Percentiles rank a stretch among this genome's conserved stretches.
phyloP scores from a whole-genome alignment of 2,797 vertebrate genomes.

The Aldrovandia affinis region DNA sequence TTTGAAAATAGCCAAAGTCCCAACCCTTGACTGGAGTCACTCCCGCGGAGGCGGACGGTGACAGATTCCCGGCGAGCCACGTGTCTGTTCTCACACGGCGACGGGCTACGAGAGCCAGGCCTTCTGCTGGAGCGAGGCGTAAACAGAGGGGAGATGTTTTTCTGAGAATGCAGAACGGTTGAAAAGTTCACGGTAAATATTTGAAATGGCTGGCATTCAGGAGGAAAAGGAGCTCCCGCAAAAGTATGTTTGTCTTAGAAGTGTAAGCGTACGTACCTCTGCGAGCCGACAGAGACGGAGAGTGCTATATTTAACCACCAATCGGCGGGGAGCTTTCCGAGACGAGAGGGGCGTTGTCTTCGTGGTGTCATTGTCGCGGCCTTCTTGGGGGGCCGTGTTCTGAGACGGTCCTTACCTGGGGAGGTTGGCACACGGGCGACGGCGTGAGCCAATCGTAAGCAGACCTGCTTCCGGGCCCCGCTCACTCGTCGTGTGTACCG shows the following conservation, averaged over 20 bases:
- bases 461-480: too few species aligned
- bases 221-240: too few species aligned
- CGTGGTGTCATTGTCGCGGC: too few species aligned
- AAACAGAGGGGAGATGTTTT: conserved; percentile 27
- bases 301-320: conserved; percentile 17
- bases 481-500: too few species aligned
- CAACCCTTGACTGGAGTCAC: neutral
- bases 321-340: conserved; percentile 13
- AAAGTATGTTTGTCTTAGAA: conserved; percentile 29
- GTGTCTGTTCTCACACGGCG: neutral
- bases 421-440: too few species aligned
- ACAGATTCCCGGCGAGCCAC: neutral
- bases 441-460: too few species aligned
- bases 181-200: conserved; percentile 34
- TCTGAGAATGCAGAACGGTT: conserved; percentile 26
- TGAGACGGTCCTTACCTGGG: too few species aligned
- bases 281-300: conserved; percentile 2
- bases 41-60: too few species aligned
- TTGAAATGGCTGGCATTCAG: conserved; percentile 39
- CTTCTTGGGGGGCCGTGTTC: too few species aligned
- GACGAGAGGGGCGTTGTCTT: neutral
- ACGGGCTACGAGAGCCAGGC: neutral
- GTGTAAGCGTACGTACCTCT: conserved; percentile 23
- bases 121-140: conserved; percentile 10
- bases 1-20: neutral